Base-by-base conservation (phyloP, 2,888 invertebrate species). In the Cephus runcator region DNA sequence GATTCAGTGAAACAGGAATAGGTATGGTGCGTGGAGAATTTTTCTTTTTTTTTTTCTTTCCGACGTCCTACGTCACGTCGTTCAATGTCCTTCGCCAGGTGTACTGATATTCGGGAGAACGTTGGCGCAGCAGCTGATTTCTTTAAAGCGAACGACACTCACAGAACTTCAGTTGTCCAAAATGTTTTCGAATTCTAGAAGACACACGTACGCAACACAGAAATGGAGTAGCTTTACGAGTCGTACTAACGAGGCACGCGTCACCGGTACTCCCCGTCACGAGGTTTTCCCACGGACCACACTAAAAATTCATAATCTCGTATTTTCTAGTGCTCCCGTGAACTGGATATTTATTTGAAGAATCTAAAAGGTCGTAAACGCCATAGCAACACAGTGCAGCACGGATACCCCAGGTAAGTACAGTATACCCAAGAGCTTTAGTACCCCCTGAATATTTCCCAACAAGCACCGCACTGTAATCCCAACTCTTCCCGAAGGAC, bases 211-310 rank as follows among this genome's bases (percentile, higher is more conserved):
- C 23, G 56, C 1, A 0, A 56, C 56, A 23, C 56, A 23, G 56
- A 23, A 2, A 35, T 1, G 35, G 1, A 56, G 40, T 15, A 40
- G 56, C 56, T 23, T 56, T 23, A 56, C 9, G 56, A 23, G 23
- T 56, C 56, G 56, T 23, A 23, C 71, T 71, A 71, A 71, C 33
- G 71, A 71, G 71, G 71, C 71, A 71, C 71, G 71, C 71, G 71
- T 71, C 71, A 71, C 31, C 23, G 71, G 12, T 15, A 34, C 71
- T 31, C 71, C 71, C 33, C 4, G 56, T 56, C 56, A 56, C 23
- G 56, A 56, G 23, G 23, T 23, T 56, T 56, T 56, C 56, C 23
- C 56, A 56, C 56, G 56, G 56, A 56, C 23, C 23, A 23, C 23
- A 56, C 56, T 56, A 56, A 56, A 56, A 56, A 56, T 56, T 23